Base-by-base conservation (phyloP, 2,113 vertebrate genomes). In the Podilymbus podiceps region DNA sequence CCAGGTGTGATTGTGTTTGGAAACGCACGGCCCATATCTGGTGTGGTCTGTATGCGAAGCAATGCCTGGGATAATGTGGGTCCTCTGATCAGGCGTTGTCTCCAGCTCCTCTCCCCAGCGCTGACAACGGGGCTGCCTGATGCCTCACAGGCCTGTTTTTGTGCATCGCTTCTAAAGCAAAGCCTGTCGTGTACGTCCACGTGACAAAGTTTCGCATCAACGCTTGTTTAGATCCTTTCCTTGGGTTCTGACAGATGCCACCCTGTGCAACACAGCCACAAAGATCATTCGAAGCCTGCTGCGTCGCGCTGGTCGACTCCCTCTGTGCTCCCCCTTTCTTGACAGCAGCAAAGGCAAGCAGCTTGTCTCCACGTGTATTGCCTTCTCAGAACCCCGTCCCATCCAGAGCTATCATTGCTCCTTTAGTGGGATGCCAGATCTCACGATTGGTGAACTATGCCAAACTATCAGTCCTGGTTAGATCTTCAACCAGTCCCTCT, bases 151-250 rank as follows among this genome's bases (percentile, higher is more conserved):
- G 8, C 10, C 18, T 9, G 23, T 79, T 78, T 53, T 14, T 50
- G 17, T 25, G 40, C 35, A 11, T 7, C 0, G 2, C 49, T 64
- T 73, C 76, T 40, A 15, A 83, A 93, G 23, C 25, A 60, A 52
- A 69, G 24, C 50, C 63, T 33, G 12, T 33, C 9, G 2, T 2
- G 16, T 15, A n/a, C 1, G 3, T 27, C 35, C 17, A 10, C 9
- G 6, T 5, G 49, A 91, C 33, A 81, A 80, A 73, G 55, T 59
- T 73, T 60, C 46, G 33, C 13, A 16, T 24, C 28, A 27, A 50
- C 0, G 0, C 73, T 77, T 10, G 0, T 23, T 64, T 33, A 74
- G 46, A 31, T 24, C 33, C 55, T 69, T 80, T 56, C 10, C 40
- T 49, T 42, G 31, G n/a, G n/a, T 50, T 93, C 63, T n/a, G 47